These are phyloP conservation scores for Metaphire vulgaris DNA, from an alignment of 1,140 invertebrate species.

Conservation along the genomic window DNA sequence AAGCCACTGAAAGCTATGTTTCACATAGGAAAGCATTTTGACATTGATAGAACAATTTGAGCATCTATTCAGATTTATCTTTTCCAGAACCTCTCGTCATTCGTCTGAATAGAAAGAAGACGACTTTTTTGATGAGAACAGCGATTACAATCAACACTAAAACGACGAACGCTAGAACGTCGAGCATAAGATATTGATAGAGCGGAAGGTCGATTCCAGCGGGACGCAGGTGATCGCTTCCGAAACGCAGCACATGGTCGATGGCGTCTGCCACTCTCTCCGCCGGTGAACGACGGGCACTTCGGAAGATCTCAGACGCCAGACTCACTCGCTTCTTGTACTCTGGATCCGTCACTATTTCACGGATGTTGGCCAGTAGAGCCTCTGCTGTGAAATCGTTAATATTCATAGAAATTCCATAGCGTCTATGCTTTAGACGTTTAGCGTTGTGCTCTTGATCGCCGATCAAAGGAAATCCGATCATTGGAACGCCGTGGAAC, in stretches of 20 bases:
- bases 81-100: too few relatives aligned
- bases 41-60: too few relatives aligned
- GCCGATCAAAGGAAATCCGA: constrained; percentile 36
- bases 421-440: constrained; percentile 41
- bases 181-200: constrained; percentile 13
- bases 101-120: too few relatives aligned
- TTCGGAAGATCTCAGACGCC: constrained; percentile 15
- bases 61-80: too few relatives aligned
- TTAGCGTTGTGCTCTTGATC: constrained; percentile 43
- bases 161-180: background rate
- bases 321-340: background rate
- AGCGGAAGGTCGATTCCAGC: constrained; percentile 1
- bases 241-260: constrained; percentile 15
- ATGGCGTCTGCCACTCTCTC: constrained; percentile 11
- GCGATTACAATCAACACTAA: too few relatives aligned
- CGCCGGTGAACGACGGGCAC: background rate
- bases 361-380: background rate
- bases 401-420: constrained; percentile 23
- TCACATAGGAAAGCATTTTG: too few relatives aligned
- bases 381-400: background rate
- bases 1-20: too few relatives aligned
- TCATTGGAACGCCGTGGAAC: constrained; percentile 56
- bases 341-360: background rate
- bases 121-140: too few relatives aligned
- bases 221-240: constrained; percentile 8